These are phyloP conservation scores for Beroe forskalii DNA, from an alignment of 37 sponge, comb jelly and placozoan species.

Conservation along the genomic window DNA sequence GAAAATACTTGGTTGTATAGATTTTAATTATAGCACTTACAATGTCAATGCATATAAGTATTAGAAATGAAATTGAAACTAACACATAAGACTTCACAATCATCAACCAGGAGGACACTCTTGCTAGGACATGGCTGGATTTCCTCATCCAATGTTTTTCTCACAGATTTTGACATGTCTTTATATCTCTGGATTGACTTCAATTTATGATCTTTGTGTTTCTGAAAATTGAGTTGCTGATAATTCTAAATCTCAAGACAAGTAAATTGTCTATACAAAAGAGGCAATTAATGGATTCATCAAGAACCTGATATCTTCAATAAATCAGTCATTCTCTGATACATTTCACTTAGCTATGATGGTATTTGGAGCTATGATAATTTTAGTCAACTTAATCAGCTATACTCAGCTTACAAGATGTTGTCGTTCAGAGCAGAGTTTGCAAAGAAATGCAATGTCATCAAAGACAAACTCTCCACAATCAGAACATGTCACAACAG, in stretches of 20 bases:
- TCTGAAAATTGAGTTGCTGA: neutral
- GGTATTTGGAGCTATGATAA: too few relatives aligned
- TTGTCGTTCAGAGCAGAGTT: constrained; percentile 56
- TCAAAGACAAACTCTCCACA: constrained; percentile 51
- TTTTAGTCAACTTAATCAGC: too few relatives aligned
- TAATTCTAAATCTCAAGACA: too few relatives aligned
- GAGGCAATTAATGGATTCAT: too few relatives aligned
- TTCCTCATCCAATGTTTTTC: neutral
- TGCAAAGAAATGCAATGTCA: constrained; percentile 38
- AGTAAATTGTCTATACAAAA: too few relatives aligned
- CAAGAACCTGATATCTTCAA: too few relatives aligned
- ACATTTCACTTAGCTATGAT: too few relatives aligned
- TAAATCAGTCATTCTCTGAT: too few relatives aligned
- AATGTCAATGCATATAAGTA: too few relatives aligned
- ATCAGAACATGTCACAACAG: constrained; percentile 30
- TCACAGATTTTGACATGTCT: neutral
- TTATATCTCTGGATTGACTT: neutral
- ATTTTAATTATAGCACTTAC: too few relatives aligned
- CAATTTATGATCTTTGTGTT: constrained; percentile 3
- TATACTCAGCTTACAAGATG: constrained; percentile 38
- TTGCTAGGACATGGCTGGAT: neutral
- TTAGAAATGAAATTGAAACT: too few relatives aligned
- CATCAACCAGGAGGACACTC: constrained; percentile 46
- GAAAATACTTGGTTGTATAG: too few relatives aligned
- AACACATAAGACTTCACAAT: constrained; percentile 59